Conservation (phyloP, 2,888 invertebrate genomes). For the Plagodis pulveraria region DNA sequence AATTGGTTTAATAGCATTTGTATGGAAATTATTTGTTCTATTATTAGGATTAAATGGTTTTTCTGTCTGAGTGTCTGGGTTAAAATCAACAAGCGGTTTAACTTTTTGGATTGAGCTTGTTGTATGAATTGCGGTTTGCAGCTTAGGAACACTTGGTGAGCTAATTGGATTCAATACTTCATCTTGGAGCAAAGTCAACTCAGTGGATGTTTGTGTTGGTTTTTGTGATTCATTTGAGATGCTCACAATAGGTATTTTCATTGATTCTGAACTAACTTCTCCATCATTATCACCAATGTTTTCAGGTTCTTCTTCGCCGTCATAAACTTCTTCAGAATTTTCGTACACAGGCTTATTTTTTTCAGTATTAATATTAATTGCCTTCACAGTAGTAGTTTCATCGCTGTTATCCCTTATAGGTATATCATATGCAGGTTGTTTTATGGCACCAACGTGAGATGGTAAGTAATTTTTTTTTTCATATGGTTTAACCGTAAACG, state of each 20-base stretch:
- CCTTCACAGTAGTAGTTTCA: slow-evolving; percentile 62
- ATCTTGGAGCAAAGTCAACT: slow-evolving; percentile 55
- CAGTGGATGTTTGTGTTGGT: slow-evolving; percentile 49
- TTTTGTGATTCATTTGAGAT: slow-evolving; percentile 60
- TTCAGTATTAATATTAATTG: slow-evolving; percentile 42
- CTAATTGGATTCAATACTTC: slow-evolving; percentile 49
- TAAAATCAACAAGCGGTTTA: slow-evolving; percentile 54
- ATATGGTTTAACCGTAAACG: slow-evolving; percentile 56
- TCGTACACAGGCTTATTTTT: slow-evolving; percentile 68
- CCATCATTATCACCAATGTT: slow-evolving; percentile 71
- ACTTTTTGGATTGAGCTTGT: neutral
- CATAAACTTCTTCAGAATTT: slow-evolving; percentile 76
- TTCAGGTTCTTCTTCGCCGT: slow-evolving; percentile 69
- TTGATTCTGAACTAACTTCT: slow-evolving; percentile 77
- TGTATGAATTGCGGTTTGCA: slow-evolving; percentile 32
- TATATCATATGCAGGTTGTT: slow-evolving; percentile 77
- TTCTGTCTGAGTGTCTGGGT: slow-evolving; percentile 78
- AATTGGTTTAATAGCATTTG: slow-evolving; percentile 70
- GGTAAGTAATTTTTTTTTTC: slow-evolving; percentile 64
- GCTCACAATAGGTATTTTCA: slow-evolving; percentile 76
- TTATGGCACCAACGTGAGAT: slow-evolving; percentile 59
- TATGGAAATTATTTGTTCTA: slow-evolving; percentile 59
- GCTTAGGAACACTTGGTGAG: slow-evolving; percentile 12
- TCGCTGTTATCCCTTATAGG: slow-evolving; percentile 75
- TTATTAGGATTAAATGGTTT: slow-evolving; percentile 72